Conservation (phyloP, 2,113 vertebrate genomes). For the Otis tarda region DNA sequence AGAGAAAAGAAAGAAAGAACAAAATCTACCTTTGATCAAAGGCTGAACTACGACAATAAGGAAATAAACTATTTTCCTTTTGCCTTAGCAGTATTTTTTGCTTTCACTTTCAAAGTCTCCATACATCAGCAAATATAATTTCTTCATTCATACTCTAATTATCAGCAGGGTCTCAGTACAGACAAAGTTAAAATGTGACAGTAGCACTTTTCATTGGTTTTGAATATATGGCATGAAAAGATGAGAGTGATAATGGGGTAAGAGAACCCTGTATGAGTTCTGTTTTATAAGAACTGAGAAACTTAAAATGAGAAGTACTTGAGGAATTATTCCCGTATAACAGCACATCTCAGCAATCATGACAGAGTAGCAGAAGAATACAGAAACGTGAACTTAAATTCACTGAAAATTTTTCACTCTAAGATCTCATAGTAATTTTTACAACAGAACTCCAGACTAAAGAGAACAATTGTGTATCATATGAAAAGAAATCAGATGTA, state of each 20-base stretch:
- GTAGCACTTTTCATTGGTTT: neutral
- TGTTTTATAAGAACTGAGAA: neutral
- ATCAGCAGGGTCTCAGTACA: neutral
- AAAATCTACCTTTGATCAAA: neutral
- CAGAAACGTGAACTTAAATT: neutral
- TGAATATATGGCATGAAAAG: neutral
- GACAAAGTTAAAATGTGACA: neutral
- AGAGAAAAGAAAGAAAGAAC: neutral
- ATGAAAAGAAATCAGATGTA: neutral
- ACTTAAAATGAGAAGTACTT: neutral
- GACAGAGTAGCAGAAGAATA: neutral
- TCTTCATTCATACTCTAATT: neutral
- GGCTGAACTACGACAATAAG: neutral
- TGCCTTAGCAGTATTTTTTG: neutral
- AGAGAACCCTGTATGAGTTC: neutral
- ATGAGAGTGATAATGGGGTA: neutral
- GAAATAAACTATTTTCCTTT: neutral
- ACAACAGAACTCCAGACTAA: neutral
- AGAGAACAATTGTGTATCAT: neutral
- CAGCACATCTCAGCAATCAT: neutral
- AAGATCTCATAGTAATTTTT: neutral
- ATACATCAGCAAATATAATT: neutral
- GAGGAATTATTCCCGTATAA: neutral
- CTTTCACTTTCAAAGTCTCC: neutral
- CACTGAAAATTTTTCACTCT: neutral